phyloP scores from a whole-genome alignment of 2,113 vertebrate genomes.

The Hoplias malabaricus region DNA sequence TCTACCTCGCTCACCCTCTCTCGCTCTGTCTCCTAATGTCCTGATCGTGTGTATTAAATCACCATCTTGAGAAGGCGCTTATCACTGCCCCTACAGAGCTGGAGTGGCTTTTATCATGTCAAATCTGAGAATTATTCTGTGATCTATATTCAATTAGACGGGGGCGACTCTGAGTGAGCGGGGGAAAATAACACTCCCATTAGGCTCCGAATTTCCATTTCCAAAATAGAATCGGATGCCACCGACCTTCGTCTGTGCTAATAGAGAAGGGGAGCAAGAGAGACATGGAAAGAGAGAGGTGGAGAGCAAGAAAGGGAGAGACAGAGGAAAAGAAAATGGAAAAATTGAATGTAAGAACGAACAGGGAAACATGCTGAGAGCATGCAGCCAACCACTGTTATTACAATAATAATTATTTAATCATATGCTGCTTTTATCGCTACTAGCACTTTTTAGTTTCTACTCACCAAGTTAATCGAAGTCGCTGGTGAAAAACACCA shows the following conservation, averaged over 20 bases:
- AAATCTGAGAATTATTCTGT: slow-evolving; percentile 47
- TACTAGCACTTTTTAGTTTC: background rate
- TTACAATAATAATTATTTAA: background rate
- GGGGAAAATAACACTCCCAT: slow-evolving; percentile 36
- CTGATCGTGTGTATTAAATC: slow-evolving; percentile 40
- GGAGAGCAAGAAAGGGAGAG: background rate
- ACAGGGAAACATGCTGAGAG: background rate
- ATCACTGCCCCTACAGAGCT: slow-evolving; percentile 38
- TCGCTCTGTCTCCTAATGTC: slow-evolving; percentile 19
- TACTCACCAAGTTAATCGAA: background rate
- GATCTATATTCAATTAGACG: slow-evolving; percentile 54
- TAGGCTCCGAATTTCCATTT: slow-evolving; percentile 48
- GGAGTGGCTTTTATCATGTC: slow-evolving; percentile 49
- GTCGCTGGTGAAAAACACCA: background rate
- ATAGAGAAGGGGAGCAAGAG: background rate
- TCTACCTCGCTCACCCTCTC: slow-evolving; percentile 16
- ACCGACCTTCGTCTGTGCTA: slow-evolving; percentile 42
- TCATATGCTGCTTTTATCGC: background rate
- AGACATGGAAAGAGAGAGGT: background rate
- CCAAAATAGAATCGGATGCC: slow-evolving; percentile 36
- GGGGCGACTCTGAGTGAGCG: background rate
- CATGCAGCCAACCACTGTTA: background rate
- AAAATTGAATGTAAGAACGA: background rate
- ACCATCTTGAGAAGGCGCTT: slow-evolving; percentile 36
- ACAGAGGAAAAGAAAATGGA: background rate